These are phyloP conservation scores for Hylaeus volcanicus DNA, from an alignment of 1,140 invertebrate genomes.

Conservation along the genomic window DNA sequence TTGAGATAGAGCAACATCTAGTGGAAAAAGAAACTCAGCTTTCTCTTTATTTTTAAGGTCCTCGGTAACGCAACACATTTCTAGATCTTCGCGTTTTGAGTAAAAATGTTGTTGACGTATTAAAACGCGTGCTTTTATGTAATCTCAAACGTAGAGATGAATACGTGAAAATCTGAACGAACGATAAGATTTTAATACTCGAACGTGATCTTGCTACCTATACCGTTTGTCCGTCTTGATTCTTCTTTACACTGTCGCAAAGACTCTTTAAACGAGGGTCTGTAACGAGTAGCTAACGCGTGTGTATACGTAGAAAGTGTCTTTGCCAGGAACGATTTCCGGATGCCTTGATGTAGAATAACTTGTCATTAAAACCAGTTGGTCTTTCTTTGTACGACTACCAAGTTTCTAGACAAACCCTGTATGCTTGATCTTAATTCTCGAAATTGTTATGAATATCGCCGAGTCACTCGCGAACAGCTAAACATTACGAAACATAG, in stretches of 20 bases:
- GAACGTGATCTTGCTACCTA: no score
- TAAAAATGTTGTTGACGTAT: background rate
- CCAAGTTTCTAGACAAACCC: background rate
- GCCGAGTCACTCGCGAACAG: background rate
- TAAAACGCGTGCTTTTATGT: background rate
- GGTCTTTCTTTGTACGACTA: constrained; percentile 1
- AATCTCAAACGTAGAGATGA: background rate
- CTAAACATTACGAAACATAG: background rate
- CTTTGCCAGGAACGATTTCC: background rate
- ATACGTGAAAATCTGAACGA: background rate
- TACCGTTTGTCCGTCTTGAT: no score
- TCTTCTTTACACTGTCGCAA: background rate
- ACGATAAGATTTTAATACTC: no score
- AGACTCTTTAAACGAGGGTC: background rate
- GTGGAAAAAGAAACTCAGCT: constrained; percentile 20
- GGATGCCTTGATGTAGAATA: background rate
- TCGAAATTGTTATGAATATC: background rate
- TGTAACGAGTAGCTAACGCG: background rate
- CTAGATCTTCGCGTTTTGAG: background rate
- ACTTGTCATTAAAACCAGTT: constrained; percentile 7
- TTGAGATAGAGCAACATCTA: background rate
- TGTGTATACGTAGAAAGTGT: background rate
- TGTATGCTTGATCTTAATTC: background rate
- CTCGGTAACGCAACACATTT: background rate
- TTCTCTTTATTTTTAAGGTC: constrained; percentile 25